phyloP scores from a whole-genome alignment of 2,888 invertebrate species.

The Gymnosoma rotundatum region DNA sequence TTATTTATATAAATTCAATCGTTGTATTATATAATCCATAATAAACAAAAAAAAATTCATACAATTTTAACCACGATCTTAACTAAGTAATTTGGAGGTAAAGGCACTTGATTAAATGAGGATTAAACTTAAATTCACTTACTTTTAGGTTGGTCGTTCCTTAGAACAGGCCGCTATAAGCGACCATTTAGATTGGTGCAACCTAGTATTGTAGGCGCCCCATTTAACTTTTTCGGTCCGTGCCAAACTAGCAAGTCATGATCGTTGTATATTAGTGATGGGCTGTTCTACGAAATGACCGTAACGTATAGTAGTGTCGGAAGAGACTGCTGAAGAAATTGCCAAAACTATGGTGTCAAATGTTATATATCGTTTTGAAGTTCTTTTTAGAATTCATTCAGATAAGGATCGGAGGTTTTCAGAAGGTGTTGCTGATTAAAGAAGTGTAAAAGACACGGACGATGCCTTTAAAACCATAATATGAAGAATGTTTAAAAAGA shows the following conservation, averaged over 20 bases:
- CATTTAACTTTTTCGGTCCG: not conserved
- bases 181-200: slow-evolving; percentile 1
- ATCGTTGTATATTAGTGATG: slow-evolving; percentile 7
- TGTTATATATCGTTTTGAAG: not conserved
- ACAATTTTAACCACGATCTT: too few relatives aligned
- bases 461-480: not conserved
- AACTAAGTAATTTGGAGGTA: too few relatives aligned
- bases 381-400: not conserved
- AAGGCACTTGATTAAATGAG: too few relatives aligned
- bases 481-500: not conserved
- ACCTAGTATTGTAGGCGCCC: slow-evolving; percentile 4
- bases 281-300: slow-evolving; percentile 13
- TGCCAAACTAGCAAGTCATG: not conserved
- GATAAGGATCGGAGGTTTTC: not conserved
- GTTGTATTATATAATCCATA: too few relatives aligned
- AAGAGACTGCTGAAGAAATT: not conserved
- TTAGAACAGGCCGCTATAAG: not conserved
- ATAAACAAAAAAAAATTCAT: too few relatives aligned
- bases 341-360: not conserved
- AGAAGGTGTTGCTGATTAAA: not conserved
- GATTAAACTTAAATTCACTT: not conserved
- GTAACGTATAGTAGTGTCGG: not conserved
- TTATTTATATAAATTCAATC: too few relatives aligned
- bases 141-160: slow-evolving; percentile 7
- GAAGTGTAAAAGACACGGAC: not conserved